Evolutionary conservation across 2,888 invertebrate species (phyloP), one percentile per base, ranked within the genome.

Genomic region (Sinodicranocentrus sp.): DNA sequence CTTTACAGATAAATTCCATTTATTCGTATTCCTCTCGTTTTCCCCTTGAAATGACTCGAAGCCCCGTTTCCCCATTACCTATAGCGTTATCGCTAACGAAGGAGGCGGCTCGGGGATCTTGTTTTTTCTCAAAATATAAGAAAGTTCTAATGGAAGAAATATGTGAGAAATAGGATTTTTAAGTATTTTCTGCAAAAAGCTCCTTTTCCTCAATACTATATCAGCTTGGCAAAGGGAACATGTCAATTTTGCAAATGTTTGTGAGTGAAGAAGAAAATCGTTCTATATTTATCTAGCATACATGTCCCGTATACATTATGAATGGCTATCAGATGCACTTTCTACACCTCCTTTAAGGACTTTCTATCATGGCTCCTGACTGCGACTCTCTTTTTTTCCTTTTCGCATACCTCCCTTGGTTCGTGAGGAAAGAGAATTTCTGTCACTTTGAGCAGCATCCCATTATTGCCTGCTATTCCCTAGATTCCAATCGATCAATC

Each of bases 401-500:
- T n/a, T 39, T 48, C n/a, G 5, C n/a, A n/a, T 48, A 48, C 10
- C 10, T 23, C 25, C 28, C 25, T 68, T 17, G 5, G 6, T 28
- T 57, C 68, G 23, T 21, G 28, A 70, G 39, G 59, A 43, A 70
- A 68, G 52, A 61, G 57, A 68, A 63, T 68, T 70, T 68, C 77
- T 84, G 84, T 79, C 84, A 84, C 82, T 82, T 85, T 82, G 80
- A 82, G 70, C 82, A 54, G 83, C 71, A 85, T 85, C 85, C 87
- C 85, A 87, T 87, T 87, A 88, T 85, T 84, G 85, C 80, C 79
- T 39, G 3, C 48, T 75, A 87, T 86, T 88, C 87, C 86, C 87
- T 54, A 43, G 87, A 84, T 87, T 77, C 86, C 87, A 87, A 88
- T 88, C 87, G 86, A 88, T 88, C 87, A 88, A 85, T 88, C 86